These are phyloP conservation scores for Trogon melanurus DNA, from an alignment of 2,113 vertebrate species.

Conservation along the genomic window DNA sequence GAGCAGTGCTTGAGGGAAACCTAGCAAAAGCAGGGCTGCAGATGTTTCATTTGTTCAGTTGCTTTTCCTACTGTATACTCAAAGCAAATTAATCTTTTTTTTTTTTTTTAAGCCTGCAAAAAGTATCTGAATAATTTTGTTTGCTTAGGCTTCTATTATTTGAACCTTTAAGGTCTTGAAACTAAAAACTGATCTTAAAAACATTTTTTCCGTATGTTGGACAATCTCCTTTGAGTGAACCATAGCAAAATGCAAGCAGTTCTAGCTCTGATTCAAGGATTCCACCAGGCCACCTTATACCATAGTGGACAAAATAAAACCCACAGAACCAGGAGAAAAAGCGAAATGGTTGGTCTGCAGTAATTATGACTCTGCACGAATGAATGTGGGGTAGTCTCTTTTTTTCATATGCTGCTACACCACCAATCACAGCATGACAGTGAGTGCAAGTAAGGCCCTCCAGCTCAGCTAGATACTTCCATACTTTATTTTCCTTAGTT, in stretches of 20 bases:
- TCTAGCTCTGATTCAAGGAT: not conserved
- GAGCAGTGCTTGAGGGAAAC: not conserved
- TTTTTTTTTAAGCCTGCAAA: not conserved
- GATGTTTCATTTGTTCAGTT: not conserved
- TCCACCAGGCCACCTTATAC: not conserved
- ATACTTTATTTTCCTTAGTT: not conserved
- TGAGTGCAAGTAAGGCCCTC: not conserved
- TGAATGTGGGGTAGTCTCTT: not conserved
- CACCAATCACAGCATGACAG: accelerated
- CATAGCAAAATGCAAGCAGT: not conserved
- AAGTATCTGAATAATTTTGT: not conserved
- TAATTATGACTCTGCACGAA: not conserved
- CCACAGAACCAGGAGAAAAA: not conserved
- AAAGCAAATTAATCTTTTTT: not conserved
- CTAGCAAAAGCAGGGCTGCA: not conserved
- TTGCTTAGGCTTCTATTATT: not conserved
- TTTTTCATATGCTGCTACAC: not conserved
- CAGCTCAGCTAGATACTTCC: not conserved
- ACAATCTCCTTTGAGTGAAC: not conserved
- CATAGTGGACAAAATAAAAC: not conserved
- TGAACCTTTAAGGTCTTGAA: not conserved
- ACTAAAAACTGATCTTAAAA: not conserved
- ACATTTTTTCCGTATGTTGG: not conserved
- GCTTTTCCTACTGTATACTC: not conserved
- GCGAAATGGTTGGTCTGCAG: not conserved